phyloP scores from a whole-genome alignment of 2,888 invertebrate species.

The Andrena haemorrhoa region DNA sequence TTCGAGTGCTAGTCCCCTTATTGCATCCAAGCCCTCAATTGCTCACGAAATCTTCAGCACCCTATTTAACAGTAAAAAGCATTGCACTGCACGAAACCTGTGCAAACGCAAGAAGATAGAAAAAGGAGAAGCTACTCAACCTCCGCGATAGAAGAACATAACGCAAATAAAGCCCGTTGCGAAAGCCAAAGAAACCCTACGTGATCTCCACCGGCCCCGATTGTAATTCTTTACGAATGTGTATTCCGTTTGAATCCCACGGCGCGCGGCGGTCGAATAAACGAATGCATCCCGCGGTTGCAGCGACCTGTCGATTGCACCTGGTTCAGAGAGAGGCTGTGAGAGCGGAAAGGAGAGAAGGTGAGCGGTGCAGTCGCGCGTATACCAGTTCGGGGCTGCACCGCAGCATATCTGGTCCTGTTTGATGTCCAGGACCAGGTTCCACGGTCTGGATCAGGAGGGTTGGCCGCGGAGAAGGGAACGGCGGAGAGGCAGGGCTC shows the following conservation, averaged over 20 bases:
- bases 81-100: too few species aligned
- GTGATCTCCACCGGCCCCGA: neutral
- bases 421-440: conserved; percentile 67
- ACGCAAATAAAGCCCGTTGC: too few species aligned
- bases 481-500: conserved; percentile 33
- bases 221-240: neutral
- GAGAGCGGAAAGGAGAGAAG: neutral
- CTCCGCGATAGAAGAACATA: too few species aligned
- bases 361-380: conserved; percentile 32
- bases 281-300: conserved; percentile 41
- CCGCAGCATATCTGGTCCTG: conserved; percentile 62
- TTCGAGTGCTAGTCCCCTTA: too few species aligned
- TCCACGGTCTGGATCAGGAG: conserved; percentile 62
- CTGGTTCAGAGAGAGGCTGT: conserved; percentile 34
- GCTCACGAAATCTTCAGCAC: too few species aligned
- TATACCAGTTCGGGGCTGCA: conserved; percentile 53
- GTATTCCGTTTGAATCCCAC: conserved; percentile 7
- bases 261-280: conserved; percentile 31
- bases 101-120: too few species aligned
- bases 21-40: too few species aligned
- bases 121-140: too few species aligned
- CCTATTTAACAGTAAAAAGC: too few species aligned
- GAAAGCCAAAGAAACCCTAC: too few species aligned
- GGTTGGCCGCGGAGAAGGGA: conserved; percentile 37
- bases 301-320: conserved; percentile 62